Evolutionary conservation across 2,113 vertebrate genomes (phyloP).

Genomic region (Brachyhypopomus occidentalis): DNA sequence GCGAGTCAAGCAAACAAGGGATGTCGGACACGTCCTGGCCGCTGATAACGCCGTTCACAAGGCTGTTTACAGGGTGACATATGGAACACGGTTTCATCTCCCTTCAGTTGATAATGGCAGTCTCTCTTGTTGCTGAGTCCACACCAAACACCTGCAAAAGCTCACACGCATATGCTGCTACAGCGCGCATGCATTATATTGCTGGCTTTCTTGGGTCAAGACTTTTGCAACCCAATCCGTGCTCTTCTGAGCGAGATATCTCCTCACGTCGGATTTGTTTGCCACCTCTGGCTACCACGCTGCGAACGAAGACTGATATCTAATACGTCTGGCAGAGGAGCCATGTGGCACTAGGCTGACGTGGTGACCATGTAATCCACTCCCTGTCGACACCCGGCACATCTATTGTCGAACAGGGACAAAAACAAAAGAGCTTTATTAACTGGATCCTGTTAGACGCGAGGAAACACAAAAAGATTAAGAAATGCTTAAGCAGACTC

Average conservation of each 20-base stretch:
- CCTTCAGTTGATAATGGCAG: background rate
- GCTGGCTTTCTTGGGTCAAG: background rate
- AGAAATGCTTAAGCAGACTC: constrained; percentile 50
- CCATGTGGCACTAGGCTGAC: background rate
- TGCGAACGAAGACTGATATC: constrained; percentile 11
- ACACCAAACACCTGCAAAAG: background rate
- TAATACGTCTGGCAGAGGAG: constrained; percentile 25
- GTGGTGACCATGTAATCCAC: constrained; percentile 16
- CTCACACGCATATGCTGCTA: background rate
- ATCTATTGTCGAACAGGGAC: constrained; percentile 17
- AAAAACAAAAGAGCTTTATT: constrained; percentile 47
- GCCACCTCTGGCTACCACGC: background rate
- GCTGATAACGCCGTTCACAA: background rate
- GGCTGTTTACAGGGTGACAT: background rate
- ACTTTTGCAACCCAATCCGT: constrained; percentile 15
- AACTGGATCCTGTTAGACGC: constrained; percentile 24
- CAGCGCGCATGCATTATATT: background rate
- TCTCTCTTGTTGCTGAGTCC: background rate
- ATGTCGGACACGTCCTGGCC: background rate
- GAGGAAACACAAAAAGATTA: constrained; percentile 45
- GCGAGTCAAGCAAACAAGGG: background rate
- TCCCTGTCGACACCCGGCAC: constrained; percentile 7
- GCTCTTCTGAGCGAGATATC: constrained; percentile 17
- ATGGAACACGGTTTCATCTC: background rate
- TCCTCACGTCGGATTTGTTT: background rate